Evolutionary conservation across 1,140 invertebrate genomes (phyloP), one percentile per base, ranked within the genome.

Genomic region (Sitophilus oryzae): DNA sequence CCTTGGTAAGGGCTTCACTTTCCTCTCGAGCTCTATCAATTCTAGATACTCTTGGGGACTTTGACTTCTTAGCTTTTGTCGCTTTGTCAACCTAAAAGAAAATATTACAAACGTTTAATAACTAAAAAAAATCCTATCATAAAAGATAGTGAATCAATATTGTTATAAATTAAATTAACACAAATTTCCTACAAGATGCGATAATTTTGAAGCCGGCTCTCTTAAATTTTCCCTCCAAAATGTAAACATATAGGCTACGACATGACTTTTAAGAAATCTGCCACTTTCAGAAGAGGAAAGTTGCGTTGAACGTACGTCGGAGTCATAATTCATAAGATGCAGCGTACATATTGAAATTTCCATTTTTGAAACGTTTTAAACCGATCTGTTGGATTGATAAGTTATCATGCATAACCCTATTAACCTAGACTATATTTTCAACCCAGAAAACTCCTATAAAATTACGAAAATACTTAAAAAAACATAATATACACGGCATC

Each of bases 211-310:
- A 30, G 25, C 25, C 25, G 9, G 45, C 11, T 18, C 3, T 43
- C 59, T 63, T 57, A 51, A 67, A 68, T 61, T 67, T 71, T 72
- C 69, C 70, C 70, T 69, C 69, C 70, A 70, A 71, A 68, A 70
- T 57, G 52, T 47, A 62, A 56, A 61, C 45, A 61, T 37, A 18
- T 18, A 54, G 16, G 22, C 45, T 40, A 34, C 38, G 64, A 66
- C 64, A 34, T 56, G 62, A 55, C 56, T 46, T 56, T 19, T 20
- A 44, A 47, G 22, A 44, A 44, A 37, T 36, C 38, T 40, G 37
- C 48, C 40, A 56, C 53, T 58, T 54, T 46, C 44, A 56, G 52
- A 48, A 56, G 46, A 45, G 55, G 47, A 55, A 62, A 16, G 45
- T 30, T 23, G 23, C 46, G 25, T 36, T 21, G 43, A 58, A 65